Percentiles rank a stretch among this genome's conserved stretches.
phyloP scores from a whole-genome alignment of 2,888 invertebrate species.

The Campaea margaritaria region DNA sequence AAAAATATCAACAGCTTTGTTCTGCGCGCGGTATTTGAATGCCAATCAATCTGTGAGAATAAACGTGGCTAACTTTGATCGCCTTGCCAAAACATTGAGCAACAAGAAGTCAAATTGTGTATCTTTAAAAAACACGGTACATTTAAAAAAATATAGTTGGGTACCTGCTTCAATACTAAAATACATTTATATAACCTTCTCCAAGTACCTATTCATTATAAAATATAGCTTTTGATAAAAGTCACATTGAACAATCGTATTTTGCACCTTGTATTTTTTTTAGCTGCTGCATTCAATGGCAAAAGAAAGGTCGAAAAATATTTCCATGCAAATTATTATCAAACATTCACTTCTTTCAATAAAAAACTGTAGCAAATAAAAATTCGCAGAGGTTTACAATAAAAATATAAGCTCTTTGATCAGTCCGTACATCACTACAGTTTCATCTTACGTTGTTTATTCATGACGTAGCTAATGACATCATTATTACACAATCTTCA shows the following conservation, averaged over 20 bases:
- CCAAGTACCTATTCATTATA: no score
- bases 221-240: no score
- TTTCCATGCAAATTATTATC: conserved; percentile 9
- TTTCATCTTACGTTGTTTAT: conserved; percentile 28
- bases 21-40: conserved; percentile 40
- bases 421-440: conserved; percentile 40
- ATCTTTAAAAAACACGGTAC: conserved; percentile 15
- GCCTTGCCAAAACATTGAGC: conserved; percentile 47
- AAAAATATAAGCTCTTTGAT: conserved; percentile 45
- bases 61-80: conserved; percentile 49
- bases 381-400: conserved; percentile 38
- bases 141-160: background rate
- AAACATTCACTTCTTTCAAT: conserved; percentile 22
- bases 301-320: no score
- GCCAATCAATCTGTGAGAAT: conserved; percentile 39
- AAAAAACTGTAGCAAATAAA: conserved; percentile 28
- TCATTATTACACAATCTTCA: conserved; percentile 32
- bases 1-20: conserved; percentile 35
- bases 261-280: no score
- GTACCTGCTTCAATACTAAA: no score
- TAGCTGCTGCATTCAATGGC: no score
- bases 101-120: conserved; percentile 34
- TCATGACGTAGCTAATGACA: conserved; percentile 41
- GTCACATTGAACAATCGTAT: no score
- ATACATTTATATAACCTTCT: no score